A percentile compares a stretch with the other conserved stretches of the same genome.
Evolutionary conservation across 2,888 invertebrate genomes (phyloP).

Genomic region (Orthosia gracilis): DNA sequence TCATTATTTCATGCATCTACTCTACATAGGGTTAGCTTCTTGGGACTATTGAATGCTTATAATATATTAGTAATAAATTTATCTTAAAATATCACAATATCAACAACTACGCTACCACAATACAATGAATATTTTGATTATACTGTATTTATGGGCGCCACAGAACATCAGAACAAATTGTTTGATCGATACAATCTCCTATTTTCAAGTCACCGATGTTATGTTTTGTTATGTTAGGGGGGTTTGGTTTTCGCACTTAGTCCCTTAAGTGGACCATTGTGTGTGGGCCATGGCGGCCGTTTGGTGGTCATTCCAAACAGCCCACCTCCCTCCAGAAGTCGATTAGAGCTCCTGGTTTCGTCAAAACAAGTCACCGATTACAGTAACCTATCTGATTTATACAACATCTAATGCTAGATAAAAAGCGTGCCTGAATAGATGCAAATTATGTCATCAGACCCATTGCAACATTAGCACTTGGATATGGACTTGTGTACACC

Average conservation of each 20-base stretch:
- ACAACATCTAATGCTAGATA: slow-evolving; percentile 16
- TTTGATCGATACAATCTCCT: not conserved
- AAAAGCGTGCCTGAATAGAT: slow-evolving; percentile 12
- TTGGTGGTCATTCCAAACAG: no score
- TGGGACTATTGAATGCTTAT: slow-evolving; percentile 76
- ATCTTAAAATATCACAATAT: slow-evolving; percentile 90
- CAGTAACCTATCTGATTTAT: no score
- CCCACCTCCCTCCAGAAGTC: no score
- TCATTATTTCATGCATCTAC: slow-evolving; percentile 49
- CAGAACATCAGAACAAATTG: not conserved
- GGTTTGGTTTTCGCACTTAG: no score
- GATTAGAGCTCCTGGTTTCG: no score
- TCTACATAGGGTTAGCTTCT: slow-evolving; percentile 76
- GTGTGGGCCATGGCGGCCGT: no score
- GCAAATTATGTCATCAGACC: not conserved
- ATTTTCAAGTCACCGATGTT: not conserved
- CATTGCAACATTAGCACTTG: not conserved
- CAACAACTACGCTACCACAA: slow-evolving; percentile 84
- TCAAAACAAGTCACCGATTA: no score
- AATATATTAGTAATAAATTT: slow-evolving; percentile 75
- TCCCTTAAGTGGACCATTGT: no score
- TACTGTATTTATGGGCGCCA: slow-evolving; percentile 53
- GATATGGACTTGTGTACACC: not conserved
- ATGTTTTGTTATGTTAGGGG: no score
- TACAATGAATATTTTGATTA: slow-evolving; percentile 69